These are phyloP conservation scores for Drosophila chauvacae DNA, from an alignment of 1,140 invertebrate genomes.

Conservation along the genomic window DNA sequence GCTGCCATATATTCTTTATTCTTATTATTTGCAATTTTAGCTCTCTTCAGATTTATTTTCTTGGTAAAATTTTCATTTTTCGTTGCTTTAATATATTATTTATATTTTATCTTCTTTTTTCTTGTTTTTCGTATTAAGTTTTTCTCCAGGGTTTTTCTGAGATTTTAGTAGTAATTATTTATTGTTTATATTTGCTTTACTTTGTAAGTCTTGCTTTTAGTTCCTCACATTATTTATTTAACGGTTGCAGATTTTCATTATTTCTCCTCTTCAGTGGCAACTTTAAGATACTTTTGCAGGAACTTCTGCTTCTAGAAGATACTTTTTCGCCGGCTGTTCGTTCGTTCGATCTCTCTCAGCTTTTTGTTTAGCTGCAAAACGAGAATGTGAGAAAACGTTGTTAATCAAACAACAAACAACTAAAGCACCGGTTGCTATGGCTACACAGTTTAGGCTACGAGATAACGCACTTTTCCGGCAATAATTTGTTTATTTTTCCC, in stretches of 20 bases:
- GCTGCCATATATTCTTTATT: too few relatives aligned
- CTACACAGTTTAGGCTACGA: constrained; percentile 7
- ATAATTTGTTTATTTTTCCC: constrained; percentile 32
- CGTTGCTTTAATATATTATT: too few relatives aligned
- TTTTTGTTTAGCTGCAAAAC: constrained; percentile 38
- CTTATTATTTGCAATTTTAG: background rate
- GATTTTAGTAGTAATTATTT: background rate
- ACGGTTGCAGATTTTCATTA: background rate
- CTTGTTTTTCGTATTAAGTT: background rate
- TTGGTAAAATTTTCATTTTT: too few relatives aligned
- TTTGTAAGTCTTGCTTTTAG: background rate
- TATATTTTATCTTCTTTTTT: too few relatives aligned
- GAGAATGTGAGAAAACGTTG: constrained; percentile 42
- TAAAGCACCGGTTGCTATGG: constrained; percentile 40
- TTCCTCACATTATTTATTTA: too few relatives aligned
- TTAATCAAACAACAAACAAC: constrained; percentile 22
- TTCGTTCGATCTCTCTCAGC: constrained; percentile 5
- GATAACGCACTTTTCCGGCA: background rate
- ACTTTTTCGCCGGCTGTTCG: constrained; percentile 8
- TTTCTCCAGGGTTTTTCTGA: background rate
- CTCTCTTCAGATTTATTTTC: too few relatives aligned
- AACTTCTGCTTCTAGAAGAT: constrained; percentile 2
- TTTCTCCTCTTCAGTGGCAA: background rate
- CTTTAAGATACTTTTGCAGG: constrained; percentile 3
- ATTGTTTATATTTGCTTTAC: background rate